Evolutionary conservation across 2,113 vertebrate genomes (phyloP), one percentile per base, ranked within the genome.

Genomic region (Myiagra hebetior): DNA sequence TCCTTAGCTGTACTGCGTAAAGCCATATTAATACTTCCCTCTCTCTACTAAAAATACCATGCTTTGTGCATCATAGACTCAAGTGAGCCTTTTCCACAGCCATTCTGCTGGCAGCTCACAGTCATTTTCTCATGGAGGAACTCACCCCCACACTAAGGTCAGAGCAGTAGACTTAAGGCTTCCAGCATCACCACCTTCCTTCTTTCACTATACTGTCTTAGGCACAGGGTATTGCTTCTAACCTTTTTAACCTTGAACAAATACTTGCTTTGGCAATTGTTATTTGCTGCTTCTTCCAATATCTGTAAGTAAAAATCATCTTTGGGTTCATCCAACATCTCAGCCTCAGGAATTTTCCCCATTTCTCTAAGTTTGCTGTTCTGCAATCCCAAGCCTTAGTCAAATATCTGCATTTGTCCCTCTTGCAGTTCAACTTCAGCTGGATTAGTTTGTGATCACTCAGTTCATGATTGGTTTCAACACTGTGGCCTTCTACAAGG

Each of bases 1-100:
- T 86, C 91, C 72, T 88, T 44, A 84, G 79, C 42, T 63, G 49
- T n/a, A 22, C 63, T 50, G 37, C 57, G 56, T 42, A 65, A 88
- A 80, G 41, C 37, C 30, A 4, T 37, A 15, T 26, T 41, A 93
- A 57, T 80, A 95, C 88, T 92, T 94, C 80, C 91, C 79, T 49
- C 26, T 91, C 47, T 88, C 72, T 77, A 74, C 92, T 88, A 93
- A 95, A 94, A 96, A 93, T 86, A 92, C 59, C 42, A 23, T 0
- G 1, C 22, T 88, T n/a, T 1, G 22, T 89, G 94, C 88, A 93
- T 84, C 76, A 52, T 3, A 55, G 79, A 46, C 64, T 92, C 79
- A 77, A 57, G 42, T 74, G 87, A 92, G 59, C 65, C 86, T 93
- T 95, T 95, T 89, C 94, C 91, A 91, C 5, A 50, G 79, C 50